phyloP scores from a whole-genome alignment of 1,140 invertebrate species.

The Heliothis subflexa region DNA sequence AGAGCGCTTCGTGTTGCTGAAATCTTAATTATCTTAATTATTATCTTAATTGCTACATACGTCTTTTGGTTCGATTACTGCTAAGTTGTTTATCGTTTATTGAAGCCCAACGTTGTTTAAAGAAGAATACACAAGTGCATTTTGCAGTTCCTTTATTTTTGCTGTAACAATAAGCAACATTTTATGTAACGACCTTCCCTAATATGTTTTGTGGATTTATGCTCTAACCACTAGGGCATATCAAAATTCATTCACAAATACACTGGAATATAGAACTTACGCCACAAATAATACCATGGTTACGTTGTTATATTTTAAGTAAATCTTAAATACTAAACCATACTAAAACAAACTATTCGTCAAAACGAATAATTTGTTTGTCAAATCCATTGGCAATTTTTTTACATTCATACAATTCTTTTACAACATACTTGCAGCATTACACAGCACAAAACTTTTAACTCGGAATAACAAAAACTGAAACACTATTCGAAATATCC shows the following conservation, averaged over 20 bases:
- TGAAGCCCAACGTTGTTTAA: not conserved
- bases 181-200: slow-evolving; percentile 11
- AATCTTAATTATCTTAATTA: too few relatives aligned
- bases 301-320: not conserved
- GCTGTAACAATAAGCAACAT: not conserved
- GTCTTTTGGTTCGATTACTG: not conserved
- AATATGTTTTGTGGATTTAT: slow-evolving; percentile 26
- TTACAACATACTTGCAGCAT: not conserved
- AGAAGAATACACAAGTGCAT: not conserved
- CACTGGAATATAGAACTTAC: not conserved
- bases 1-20: slow-evolving; percentile 1
- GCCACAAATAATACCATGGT: not conserved
- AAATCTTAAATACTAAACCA: not conserved
- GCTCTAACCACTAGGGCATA: not conserved
- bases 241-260: slow-evolving; percentile 17
- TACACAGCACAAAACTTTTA: not conserved
- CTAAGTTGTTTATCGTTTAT: not conserved
- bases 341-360: too few relatives aligned
- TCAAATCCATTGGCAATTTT: too few relatives aligned
- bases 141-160: not conserved
- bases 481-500: slow-evolving; percentile 9
- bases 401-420: too few relatives aligned
- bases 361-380: too few relatives aligned
- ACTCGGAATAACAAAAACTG: not conserved
- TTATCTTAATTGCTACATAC: slow-evolving; percentile 36